A percentile compares a stretch with the other conserved stretches of the same genome.
phyloP scores from a whole-genome alignment of 2,888 invertebrate genomes.

The Oeneis ivallda region DNA sequence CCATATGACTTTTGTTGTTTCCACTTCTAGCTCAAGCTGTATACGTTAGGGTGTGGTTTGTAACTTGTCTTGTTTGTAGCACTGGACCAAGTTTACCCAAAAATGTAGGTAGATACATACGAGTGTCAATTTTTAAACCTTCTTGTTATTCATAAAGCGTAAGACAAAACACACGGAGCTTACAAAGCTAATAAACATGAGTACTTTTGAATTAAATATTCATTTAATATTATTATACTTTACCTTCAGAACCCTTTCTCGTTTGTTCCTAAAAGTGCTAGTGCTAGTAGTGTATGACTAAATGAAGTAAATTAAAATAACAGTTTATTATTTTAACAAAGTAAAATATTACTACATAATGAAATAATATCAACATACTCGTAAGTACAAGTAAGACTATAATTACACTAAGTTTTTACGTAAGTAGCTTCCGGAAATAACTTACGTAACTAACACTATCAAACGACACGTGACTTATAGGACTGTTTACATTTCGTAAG shows the following conservation, averaged over 20 bases:
- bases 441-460: too few species aligned
- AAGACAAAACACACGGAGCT: neutral
- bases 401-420: too few species aligned
- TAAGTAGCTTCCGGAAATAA: too few species aligned
- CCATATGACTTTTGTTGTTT: too few species aligned
- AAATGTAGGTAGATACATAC: neutral
- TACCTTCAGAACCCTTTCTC: conserved; percentile 27
- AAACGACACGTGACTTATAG: too few species aligned
- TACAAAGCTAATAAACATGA: neutral
- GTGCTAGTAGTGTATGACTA: conserved; percentile 17
- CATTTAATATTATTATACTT: conserved; percentile 3
- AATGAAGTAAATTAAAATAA: conserved; percentile 8
- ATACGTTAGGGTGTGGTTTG: too few species aligned
- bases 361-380: neutral
- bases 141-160: neutral
- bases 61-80: too few species aligned
- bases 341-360: neutral
- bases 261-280: conserved; percentile 29
- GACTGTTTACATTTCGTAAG: too few species aligned
- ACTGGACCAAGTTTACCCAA: too few species aligned
- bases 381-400: too few species aligned
- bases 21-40: too few species aligned
- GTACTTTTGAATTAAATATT: neutral
- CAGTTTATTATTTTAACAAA: neutral
- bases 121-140: neutral